Evolutionary conservation across 2,888 invertebrate species (phyloP).

Genomic region (Exephanes ischioxanthus): DNA sequence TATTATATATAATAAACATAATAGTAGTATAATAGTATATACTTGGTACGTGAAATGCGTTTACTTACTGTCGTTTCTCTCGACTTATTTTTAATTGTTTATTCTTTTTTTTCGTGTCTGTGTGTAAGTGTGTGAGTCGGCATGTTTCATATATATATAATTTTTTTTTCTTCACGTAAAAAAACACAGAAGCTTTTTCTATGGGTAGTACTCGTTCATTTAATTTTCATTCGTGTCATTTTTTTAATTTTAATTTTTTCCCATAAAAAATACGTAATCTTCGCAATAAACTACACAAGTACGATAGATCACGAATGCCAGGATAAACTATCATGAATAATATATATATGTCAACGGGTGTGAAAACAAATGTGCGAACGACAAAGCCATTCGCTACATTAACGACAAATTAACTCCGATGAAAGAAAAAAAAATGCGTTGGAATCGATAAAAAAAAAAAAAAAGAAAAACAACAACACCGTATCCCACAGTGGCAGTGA

Average conservation of each 20-base stretch:
- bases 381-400: conserved; percentile 36
- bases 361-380: conserved; percentile 30
- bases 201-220: conserved; percentile 78
- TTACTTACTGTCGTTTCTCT: conserved; percentile 84
- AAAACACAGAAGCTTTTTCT: conserved; percentile 81
- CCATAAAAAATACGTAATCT: conserved; percentile 13
- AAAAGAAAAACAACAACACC: conserved; percentile 1
- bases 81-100: conserved; percentile 76
- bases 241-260: conserved; percentile 1
- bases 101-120: conserved; percentile 46
- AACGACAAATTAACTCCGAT: conserved; percentile 12
- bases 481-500: conserved; percentile 19
- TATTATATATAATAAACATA: conserved; percentile 61
- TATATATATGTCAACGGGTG: conserved; percentile 7
- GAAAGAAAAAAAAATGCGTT: conserved; percentile 2
- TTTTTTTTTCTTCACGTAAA: conserved; percentile 71
- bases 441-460: conserved; percentile 11
- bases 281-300: conserved; percentile 39
- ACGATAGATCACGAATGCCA: conserved; percentile 34
- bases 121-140: conserved; percentile 38
- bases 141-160: conserved; percentile 1
- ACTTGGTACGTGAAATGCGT: conserved; percentile 81
- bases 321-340: conserved; percentile 45
- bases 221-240: conserved; percentile 65
- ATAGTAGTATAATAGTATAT: conserved; percentile 68